A percentile compares a stretch with the other conserved stretches of the same genome.
Conservation (phyloP, 1,140 invertebrate genomes). For the Drosophila pruinosa region DNA sequence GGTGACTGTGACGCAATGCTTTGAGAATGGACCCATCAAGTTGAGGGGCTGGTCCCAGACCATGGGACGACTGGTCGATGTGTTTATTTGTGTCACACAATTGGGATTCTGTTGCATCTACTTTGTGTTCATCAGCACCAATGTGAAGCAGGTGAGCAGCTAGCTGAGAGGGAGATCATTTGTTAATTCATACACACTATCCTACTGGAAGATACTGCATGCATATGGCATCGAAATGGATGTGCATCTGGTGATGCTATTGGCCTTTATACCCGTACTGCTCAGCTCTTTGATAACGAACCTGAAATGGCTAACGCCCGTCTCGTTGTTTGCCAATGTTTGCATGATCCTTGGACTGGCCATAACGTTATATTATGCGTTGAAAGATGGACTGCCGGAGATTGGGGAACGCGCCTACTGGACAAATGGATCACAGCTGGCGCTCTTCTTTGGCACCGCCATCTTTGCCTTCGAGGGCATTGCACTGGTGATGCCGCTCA, state of each 20-base stretch:
- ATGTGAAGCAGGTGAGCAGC: constrained; percentile 89
- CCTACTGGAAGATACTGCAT: constrained; percentile 88
- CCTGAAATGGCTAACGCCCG: constrained; percentile 89
- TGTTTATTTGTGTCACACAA: constrained; percentile 94
- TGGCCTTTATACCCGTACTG: constrained; percentile 88
- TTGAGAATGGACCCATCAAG: constrained; percentile 87
- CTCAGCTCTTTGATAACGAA: constrained; percentile 90
- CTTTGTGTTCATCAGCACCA: constrained; percentile 94
- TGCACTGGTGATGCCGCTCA: constrained; percentile 91
- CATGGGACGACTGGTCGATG: constrained; percentile 88
- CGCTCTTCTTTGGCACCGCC: constrained; percentile 90
- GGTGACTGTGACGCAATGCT: constrained; percentile 90
- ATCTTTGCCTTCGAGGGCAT: constrained; percentile 93
- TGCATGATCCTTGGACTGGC: constrained; percentile 87
- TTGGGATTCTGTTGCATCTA: constrained; percentile 98
- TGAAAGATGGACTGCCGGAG: constrained; percentile 87
- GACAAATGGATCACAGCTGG: constrained; percentile 85
- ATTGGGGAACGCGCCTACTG: constrained; percentile 84
- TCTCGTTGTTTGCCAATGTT: constrained; percentile 89
- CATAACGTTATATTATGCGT: constrained; percentile 88
- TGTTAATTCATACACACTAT: no score
- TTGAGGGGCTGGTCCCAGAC: constrained; percentile 85
- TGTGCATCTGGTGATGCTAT: constrained; percentile 88
- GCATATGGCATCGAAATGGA: constrained; percentile 85
- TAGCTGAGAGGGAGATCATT: no score